These are phyloP conservation scores for Neuroscelio doddi DNA, from an alignment of 2,888 invertebrate species.

Conservation along the genomic window DNA sequence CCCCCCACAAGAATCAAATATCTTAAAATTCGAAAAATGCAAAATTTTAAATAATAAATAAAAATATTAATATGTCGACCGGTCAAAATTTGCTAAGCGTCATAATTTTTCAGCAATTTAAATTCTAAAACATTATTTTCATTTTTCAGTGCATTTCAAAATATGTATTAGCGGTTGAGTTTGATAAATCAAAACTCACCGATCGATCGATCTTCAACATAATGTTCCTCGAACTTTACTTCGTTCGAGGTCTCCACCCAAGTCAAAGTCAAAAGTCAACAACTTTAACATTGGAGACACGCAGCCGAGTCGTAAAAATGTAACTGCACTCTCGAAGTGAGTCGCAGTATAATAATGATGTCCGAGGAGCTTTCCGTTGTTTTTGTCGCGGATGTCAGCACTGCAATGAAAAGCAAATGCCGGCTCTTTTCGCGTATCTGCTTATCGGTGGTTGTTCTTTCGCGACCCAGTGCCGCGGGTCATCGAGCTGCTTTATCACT, in stretches of 20 bases:
- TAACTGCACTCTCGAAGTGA: conserved; percentile 21
- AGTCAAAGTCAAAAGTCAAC: conserved; percentile 42
- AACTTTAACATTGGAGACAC: conserved; percentile 6
- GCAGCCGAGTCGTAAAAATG: conserved; percentile 24
- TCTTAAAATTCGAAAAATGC: no score
- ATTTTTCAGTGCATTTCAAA: no score
- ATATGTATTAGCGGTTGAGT: no score
- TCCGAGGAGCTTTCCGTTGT: conserved; percentile 44
- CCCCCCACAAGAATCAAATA: no score
- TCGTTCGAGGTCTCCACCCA: conserved; percentile 39
- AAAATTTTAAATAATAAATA: no score
- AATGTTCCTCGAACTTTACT: conserved; percentile 42
- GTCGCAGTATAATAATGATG: conserved; percentile 33
- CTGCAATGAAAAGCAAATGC: conserved; percentile 36
- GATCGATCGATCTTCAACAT: conserved; percentile 3
- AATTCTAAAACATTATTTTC: no score
- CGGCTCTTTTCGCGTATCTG: conserved; percentile 32
- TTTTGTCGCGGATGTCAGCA: conserved; percentile 36
- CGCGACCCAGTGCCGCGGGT: conserved; percentile 31
- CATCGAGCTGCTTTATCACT: conserved; percentile 32
- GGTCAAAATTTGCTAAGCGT: no score
- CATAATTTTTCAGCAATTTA: no score
- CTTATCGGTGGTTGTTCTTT: conserved; percentile 42
- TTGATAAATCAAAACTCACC: no score
- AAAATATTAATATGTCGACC: no score